Base-by-base conservation (phyloP, 1,140 invertebrate species). In the Eciton burchellii region DNA sequence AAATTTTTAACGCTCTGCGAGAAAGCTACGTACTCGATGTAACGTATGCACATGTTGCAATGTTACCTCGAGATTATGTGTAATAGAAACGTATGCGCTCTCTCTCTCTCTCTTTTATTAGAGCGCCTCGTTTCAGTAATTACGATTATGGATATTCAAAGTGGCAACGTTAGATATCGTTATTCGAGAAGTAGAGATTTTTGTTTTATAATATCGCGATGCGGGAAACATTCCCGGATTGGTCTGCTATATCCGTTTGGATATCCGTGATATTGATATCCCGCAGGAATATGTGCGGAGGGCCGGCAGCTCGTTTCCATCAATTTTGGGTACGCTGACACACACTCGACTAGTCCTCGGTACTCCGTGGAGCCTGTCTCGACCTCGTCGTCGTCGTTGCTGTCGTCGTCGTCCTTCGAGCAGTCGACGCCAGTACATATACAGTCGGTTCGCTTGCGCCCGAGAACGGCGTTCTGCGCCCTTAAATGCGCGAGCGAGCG, bases 251-350 rank as follows among this genome's bases (percentile, higher is more conserved):
- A 62, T 76, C 59, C n/a, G n/a, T n/a, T n/a, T n/a, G n/a, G 43
- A 43, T n/a, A n/a, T n/a, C 49, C 57, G 14, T 35, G 72, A 65
- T 74, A 49, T 41, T 49, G 72, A 76, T 76, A 76, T 76, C 24
- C 24, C 35, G 24, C 19, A 57, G 26, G 76, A 73, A 81, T 72
- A 74, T 60, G 62, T 57, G 83, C 45, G 83, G 60, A 82, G 72
- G 83, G 49, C 65, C 72, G 52, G 81, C 86, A 86, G 70, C 63
- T 86, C 79, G 63, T 85, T 88, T 88, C 76, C 82, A 87, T 88
- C 83, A 88, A 89, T 90, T 90, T 89, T 81, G 83, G 41, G 57
- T 83, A 88, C 73, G 87, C 85, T 84, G 83, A 89, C 65, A 82
- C 88, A 83, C 74, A 72, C 81, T 72, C 60, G 57, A 72, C 24